Base-by-base conservation (phyloP, 2,888 invertebrate genomes). In the Apamea sordens region DNA sequence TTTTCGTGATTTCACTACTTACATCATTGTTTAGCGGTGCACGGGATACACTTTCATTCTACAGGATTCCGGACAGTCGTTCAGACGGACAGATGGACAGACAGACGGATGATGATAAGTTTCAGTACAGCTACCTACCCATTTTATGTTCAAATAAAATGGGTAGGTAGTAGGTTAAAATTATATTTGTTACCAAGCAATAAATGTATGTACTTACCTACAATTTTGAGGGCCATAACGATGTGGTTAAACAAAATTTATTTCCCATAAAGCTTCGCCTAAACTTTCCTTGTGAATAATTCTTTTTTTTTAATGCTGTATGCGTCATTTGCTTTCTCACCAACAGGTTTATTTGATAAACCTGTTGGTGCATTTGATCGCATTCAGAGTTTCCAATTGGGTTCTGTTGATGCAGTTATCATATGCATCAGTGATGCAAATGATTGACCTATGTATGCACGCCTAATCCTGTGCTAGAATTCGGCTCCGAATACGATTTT, bases 181-280 rank as follows among this genome's bases (percentile, higher is more conserved):
- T 24, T 44, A 41, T 53, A 32, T 18, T 67, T 36, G 18, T 67
- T 63, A 21, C 28, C 47, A 13, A 8, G 47, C 44, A 44, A 10
- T 44, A 47, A 47, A 47, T 47, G 3, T 1, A 47, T 47, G 11
- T 73, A 53, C 32, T 15, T 11, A 47, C 32, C 21, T 11, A 47
- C 56, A 64, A 44, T 64, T 44, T 70, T 56, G 18, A 44, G 44
- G 65, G 21, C 21, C 32, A 44, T 63, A 69, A 63, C 41, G 63
- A 64, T 13, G 73, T 53, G 18, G 67, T 80, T 80, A 68, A 44
- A 73, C 15, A 53, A 67, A 67, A 63, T 80, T 61, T 28, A 73
- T 36, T 15, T 18, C 24, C 53, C 18, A 61, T 80, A 73, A 80
- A 80, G 18, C 7, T 15, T n/a, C 21, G n/a, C 8, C 24, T 36